phyloP scores from a whole-genome alignment of 1,140 invertebrate genomes.

The Thereuonema tuberculata region DNA sequence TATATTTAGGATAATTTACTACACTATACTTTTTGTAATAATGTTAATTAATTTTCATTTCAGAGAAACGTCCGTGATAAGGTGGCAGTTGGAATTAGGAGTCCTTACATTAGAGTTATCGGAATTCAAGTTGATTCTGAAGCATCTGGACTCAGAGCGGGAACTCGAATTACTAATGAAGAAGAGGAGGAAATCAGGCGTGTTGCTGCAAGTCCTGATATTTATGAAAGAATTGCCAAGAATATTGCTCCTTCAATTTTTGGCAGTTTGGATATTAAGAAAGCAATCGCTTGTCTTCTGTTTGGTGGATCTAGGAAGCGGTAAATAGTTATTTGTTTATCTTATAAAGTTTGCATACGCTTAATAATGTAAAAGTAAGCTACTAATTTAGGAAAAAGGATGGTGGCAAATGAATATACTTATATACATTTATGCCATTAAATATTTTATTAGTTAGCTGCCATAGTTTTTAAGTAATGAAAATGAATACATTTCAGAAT shows the following conservation, averaged over 20 bases:
- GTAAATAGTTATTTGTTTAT: slow-evolving; percentile 20
- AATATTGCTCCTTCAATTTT: slow-evolving; percentile 97
- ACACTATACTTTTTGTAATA: too few species aligned
- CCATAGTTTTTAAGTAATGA: too few species aligned
- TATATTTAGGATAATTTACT: too few species aligned
- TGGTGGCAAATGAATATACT: too few species aligned
- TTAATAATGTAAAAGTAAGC: too few species aligned
- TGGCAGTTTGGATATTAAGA: slow-evolving; percentile 90
- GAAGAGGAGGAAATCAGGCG: slow-evolving; percentile 87
- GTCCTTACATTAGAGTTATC: slow-evolving; percentile 86
- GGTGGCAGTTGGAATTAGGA: slow-evolving; percentile 77
- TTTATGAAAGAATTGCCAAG: slow-evolving; percentile 77
- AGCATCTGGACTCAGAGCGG: slow-evolving; percentile 45
- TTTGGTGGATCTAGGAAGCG: slow-evolving; percentile 68
- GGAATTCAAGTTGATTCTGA: slow-evolving; percentile 77
- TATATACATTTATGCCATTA: too few species aligned
- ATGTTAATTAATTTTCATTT: too few species aligned
- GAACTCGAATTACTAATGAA: slow-evolving; percentile 42
- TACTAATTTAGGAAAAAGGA: too few species aligned
- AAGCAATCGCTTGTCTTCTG: slow-evolving; percentile 86
- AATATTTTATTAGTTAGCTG: too few species aligned
- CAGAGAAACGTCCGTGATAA: slow-evolving; percentile 45
- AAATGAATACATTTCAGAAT: too few species aligned
- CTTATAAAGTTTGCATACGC: too few species aligned
- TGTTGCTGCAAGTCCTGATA: slow-evolving; percentile 65